Evolutionary conservation across 2,113 vertebrate genomes (phyloP).

Genomic region (Neolamprologus kungweensis): DNA sequence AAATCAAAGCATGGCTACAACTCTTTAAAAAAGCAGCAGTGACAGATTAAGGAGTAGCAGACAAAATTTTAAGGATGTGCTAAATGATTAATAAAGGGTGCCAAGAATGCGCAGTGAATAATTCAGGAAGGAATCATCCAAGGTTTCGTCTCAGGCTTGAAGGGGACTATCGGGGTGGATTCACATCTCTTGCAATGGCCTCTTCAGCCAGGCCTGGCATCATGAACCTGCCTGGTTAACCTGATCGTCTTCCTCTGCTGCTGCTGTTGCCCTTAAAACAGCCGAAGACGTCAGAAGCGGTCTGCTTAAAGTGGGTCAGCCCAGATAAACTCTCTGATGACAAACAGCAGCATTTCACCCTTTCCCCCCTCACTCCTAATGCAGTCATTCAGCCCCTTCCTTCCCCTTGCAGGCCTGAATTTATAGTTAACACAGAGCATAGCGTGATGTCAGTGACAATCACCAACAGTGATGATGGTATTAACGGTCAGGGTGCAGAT

Average conservation of each 20-base stretch:
- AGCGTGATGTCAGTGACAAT: not conserved
- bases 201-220: not conserved
- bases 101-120: constrained; percentile 33
- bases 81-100: constrained; percentile 7
- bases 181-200: not conserved
- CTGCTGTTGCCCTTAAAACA: not conserved
- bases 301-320: constrained; percentile 38
- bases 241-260: not conserved
- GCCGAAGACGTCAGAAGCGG: not conserved
- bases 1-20: not conserved
- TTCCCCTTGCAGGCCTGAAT: not conserved
- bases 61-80: not conserved
- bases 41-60: not conserved
- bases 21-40: not conserved
- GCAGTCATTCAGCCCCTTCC: not conserved
- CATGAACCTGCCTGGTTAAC: not conserved
- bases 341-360: not conserved
- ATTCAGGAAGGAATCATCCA: constrained; percentile 29
- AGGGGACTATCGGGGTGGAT: not conserved
- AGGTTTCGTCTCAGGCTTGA: not conserved
- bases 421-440: not conserved
- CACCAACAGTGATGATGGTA: not conserved
- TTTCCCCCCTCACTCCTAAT: not conserved
- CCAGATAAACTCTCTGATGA: constrained; percentile 18
- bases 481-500: not conserved